Evolutionary conservation across 2,113 vertebrate genomes (phyloP), one percentile per base, ranked within the genome.

Genomic region (Cepphus grylle): DNA sequence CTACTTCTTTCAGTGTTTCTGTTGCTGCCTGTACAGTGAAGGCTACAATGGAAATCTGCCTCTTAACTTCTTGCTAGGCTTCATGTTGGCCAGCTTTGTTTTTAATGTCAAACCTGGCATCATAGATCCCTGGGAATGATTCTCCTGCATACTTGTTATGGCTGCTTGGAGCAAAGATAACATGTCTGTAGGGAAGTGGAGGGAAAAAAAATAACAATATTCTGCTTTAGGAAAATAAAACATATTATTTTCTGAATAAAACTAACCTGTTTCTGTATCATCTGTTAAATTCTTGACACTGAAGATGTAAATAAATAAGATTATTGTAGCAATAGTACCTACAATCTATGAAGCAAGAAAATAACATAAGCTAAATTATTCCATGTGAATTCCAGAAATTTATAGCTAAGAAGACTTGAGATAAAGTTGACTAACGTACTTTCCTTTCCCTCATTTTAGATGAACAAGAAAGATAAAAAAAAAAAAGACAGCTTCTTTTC

Each of bases 81-180:
- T 91, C 94, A 40, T 20, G 63, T 20, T 97, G 98, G 70, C 99
- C 97, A 32, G 61, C 91, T 49, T 97, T 98, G 78, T 97, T 98
- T 94, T 98, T 70, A 22, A 99, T 99, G 88, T 99, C 98, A 95
- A 99, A 99, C 94, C 99, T 86, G 45, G 99, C 98, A 80, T 99
- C 99, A 7, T 98, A 99, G 95, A 99, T 99, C 62, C 99, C 99
- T 19, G 99, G 99, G 90, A 99, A 99, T 53, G 99, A 99, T 97
- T 99, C 98, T 38, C 99, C 99, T 15, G 98, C 98, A 7, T 99
- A 99, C 96, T 99, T 99, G 94, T 99, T 99, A 81, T 99, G 99
- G 89, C 99, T 99, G 97, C 99, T 99, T 47, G 99, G 99, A 95
- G 99, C 99, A 93, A 99, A 99, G 70, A 99, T 98, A 43, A 99